Percentiles rank a stretch among this genome's conserved stretches.
Conservation (phyloP, 2,797 vertebrate genomes). For the Alauda arvensis region DNA sequence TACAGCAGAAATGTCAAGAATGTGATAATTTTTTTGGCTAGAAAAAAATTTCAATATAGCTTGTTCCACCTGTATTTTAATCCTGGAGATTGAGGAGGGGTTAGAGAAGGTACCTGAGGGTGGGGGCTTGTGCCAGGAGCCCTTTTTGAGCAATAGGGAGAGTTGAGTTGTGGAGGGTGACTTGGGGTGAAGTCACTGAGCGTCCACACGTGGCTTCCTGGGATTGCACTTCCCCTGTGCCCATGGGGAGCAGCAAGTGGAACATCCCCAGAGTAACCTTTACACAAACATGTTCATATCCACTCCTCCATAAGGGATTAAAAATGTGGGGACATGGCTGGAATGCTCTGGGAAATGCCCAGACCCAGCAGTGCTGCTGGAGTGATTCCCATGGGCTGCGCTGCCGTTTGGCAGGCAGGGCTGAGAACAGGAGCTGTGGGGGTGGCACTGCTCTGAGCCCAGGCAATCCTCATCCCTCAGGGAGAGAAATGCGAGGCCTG, state of each 20-base stretch:
- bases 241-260: rapidly evolving
- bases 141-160: not conserved
- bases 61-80: not conserved
- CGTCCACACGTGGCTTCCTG: not conserved
- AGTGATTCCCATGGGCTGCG: not conserved
- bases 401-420: not conserved
- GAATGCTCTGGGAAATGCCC: not conserved
- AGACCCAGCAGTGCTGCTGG: not conserved
- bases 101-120: not conserved
- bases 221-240: not conserved
- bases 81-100: not conserved
- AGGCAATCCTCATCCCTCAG: not conserved
- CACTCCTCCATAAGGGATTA: not conserved
- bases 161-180: not conserved
- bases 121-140: not conserved
- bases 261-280: not conserved
- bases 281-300: too few relatives aligned
- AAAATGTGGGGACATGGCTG: not conserved
- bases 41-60: rapidly evolving
- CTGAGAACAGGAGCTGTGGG: not conserved
- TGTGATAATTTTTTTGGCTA: not conserved
- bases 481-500: not conserved
- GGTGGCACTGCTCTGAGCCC: not conserved
- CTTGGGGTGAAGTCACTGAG: rapidly evolving
- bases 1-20: not conserved